These are phyloP conservation scores for Volucella inflata DNA, from an alignment of 2,888 invertebrate genomes.

Conservation along the genomic window DNA sequence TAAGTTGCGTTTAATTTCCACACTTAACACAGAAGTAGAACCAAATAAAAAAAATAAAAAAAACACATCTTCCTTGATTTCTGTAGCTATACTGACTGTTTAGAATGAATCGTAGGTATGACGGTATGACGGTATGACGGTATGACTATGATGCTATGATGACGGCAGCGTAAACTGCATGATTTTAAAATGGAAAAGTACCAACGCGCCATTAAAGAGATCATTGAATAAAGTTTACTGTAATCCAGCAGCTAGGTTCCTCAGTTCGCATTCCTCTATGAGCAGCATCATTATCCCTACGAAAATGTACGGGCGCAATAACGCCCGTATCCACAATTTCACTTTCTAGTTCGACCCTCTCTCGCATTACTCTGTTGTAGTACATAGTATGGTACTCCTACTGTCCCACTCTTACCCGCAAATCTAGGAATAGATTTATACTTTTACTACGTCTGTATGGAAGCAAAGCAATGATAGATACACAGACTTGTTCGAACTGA, in stretches of 20 bases:
- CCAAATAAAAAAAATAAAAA: not conserved
- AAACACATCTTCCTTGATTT: slow-evolving; percentile 41
- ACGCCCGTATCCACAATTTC: slow-evolving; percentile 52
- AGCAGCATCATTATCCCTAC: slow-evolving; percentile 56
- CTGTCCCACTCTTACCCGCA: not conserved
- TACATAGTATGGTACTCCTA: not conserved
- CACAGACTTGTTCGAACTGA: not conserved
- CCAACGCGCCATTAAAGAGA: slow-evolving; percentile 66
- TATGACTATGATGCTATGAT: slow-evolving; percentile 6
- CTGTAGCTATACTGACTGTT: slow-evolving; percentile 8
- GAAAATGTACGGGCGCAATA: slow-evolving; percentile 68
- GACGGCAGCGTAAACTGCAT: slow-evolving; percentile 41
- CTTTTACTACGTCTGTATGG: slow-evolving; percentile 50
- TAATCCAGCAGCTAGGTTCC: slow-evolving; percentile 48
- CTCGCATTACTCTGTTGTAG: not conserved
- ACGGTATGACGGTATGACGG: too few relatives aligned
- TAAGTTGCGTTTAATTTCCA: slow-evolving; percentile 48
- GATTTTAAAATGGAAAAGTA: slow-evolving; percentile 71
- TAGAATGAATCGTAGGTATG: not conserved
- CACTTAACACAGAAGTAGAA: not conserved
- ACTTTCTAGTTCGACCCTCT: slow-evolving; percentile 49
- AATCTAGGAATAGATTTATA: slow-evolving; percentile 68
- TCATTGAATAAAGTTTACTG: slow-evolving; percentile 72
- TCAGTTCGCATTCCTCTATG: not conserved
- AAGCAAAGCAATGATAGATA: slow-evolving; percentile 61